Evolutionary conservation across 2,113 vertebrate species (phyloP), one percentile per base, ranked within the genome.

Genomic region (Daubentonia madagascariensis): DNA sequence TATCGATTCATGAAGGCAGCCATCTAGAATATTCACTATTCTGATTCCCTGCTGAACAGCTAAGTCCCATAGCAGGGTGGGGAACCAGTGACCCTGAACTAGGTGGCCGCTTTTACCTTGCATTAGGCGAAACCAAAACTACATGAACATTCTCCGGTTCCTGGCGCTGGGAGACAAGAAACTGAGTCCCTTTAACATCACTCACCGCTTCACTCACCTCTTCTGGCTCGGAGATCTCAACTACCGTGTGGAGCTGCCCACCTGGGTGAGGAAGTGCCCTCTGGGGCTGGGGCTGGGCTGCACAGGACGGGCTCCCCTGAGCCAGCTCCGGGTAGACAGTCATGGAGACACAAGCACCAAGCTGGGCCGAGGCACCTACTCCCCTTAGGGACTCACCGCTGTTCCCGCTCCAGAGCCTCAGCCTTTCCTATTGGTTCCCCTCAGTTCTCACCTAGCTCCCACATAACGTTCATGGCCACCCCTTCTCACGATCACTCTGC

Each of bases 141-240:
- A 99, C 93, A 98, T 94, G 91, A 99, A 91, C 98, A 99, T 99
- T 97, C 99, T 99, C 94, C 99, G 99, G 30, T 99, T 99, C 98
- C 99, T 99, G 97, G 99, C 99, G 20, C 98, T 99, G 89, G 99
- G 99, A 73, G 99, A 99, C 95, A 99, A 99, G 99, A 99, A 99
- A 89, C 97, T 99, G 50, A 99, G 99, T 94, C 99, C 99, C 0
- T 99, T 99, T 86, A 99, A 99, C 98, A 99, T 99, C 98, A 99
- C 99, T 6, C 99, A 99, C 97, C 99, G 99, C 50, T 99, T 99
- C 97, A 99, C 99, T 20, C 99, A 99, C 97, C 99, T 99, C 76
- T 99, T 99, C 99, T 99, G 99, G 99, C 98, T 99, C 0, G 99
- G 99, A 37, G 99, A 99, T 96, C 98, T 99, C 96, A 99, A 99